Percentiles rank a stretch among this genome's conserved stretches.
Conservation (phyloP, 2,888 invertebrate genomes). For the Eucriotettix oculatus region DNA sequence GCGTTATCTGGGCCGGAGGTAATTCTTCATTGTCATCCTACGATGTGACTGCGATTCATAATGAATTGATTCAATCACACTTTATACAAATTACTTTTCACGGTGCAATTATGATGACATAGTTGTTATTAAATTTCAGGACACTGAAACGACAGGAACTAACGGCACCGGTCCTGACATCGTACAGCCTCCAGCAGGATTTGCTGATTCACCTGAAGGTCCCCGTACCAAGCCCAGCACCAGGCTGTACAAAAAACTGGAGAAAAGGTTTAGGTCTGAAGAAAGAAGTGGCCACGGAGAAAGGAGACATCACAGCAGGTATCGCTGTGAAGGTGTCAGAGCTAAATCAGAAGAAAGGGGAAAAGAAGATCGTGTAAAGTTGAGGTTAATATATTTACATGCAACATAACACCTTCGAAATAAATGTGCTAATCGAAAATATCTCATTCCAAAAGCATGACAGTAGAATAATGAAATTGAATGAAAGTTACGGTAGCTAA, state of each 20-base stretch:
- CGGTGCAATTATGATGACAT: no score
- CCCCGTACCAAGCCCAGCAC: conserved; percentile 19
- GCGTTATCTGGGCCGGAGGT: conserved; percentile 20
- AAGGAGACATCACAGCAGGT: conserved; percentile 43
- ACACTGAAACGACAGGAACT: no score
- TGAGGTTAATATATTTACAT: conserved; percentile 3
- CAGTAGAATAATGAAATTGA: neutral
- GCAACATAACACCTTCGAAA: no score
- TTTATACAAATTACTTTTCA: no score
- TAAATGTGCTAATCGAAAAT: neutral
- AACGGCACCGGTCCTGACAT: conserved; percentile 34
- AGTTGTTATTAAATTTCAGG: no score
- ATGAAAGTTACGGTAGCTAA: neutral
- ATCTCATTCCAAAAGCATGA: neutral
- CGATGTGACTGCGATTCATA: no score
- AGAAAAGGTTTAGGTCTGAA: conserved; percentile 63
- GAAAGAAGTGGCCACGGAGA: conserved; percentile 43
- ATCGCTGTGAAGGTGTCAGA: conserved; percentile 49
- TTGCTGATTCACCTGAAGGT: conserved; percentile 63
- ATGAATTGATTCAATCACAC: no score
- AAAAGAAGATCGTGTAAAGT: conserved; percentile 29
- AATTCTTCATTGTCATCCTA: neutral
- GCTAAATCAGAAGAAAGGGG: conserved; percentile 71
- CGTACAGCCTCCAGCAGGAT: conserved; percentile 76
- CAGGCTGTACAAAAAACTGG: conserved; percentile 56